Evolutionary conservation across 2,797 vertebrate genomes (phyloP).

Genomic region (Smutsia temminckii): DNA sequence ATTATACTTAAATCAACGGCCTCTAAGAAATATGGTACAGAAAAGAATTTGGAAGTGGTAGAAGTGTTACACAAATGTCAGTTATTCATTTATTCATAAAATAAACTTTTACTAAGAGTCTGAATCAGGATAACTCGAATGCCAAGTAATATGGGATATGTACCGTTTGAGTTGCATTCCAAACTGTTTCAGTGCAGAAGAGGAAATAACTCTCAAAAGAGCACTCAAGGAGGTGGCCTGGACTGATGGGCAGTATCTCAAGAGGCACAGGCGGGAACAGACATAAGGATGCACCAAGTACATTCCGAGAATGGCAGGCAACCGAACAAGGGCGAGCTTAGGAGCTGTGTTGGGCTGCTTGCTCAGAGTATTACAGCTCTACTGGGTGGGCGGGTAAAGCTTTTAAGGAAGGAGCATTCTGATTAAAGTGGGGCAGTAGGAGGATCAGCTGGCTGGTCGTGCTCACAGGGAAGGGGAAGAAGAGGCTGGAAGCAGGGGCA

Average conservation of each 20-base stretch:
- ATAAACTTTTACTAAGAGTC: background rate
- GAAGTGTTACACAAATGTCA: background rate
- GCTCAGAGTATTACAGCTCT: background rate
- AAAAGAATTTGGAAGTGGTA: conserved; percentile 13
- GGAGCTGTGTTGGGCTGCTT: background rate
- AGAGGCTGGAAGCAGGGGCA: background rate
- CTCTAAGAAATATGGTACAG: conserved; percentile 22
- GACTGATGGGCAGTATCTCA: background rate
- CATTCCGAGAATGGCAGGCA: background rate
- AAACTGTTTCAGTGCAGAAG: background rate
- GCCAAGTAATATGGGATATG: background rate
- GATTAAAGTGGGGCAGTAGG: background rate
- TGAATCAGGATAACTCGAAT: background rate
- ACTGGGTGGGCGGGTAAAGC: background rate
- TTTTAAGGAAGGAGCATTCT: background rate
- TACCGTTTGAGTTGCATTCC: background rate
- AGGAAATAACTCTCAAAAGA: background rate
- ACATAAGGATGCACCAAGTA: background rate
- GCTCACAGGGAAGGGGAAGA: background rate
- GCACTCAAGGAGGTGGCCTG: background rate
- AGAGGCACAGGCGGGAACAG: background rate
- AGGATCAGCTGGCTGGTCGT: background rate
- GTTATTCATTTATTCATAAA: conserved; percentile 19
- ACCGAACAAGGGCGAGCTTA: background rate
- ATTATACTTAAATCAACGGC: conserved; percentile 36